These are phyloP conservation scores for Acanthoscelides obtectus DNA, from an alignment of 2,888 invertebrate species.

Conservation along the genomic window DNA sequence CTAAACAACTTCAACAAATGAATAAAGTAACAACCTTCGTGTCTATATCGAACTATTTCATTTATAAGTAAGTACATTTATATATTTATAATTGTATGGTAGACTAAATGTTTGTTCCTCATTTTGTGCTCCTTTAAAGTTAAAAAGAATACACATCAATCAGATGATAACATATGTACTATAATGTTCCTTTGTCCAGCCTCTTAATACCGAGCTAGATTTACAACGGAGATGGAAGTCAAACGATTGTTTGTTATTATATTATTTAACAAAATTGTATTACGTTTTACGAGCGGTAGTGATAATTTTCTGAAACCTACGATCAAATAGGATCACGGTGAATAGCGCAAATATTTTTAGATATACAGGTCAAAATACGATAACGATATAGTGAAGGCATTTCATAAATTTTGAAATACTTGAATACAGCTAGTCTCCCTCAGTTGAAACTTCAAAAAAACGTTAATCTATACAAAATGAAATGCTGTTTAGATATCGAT, in stretches of 20 bases:
- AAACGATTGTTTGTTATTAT: neutral
- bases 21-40: conserved; percentile 18
- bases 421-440: too few relatives aligned
- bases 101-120: conserved; percentile 17
- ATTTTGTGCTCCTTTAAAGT: conserved; percentile 25
- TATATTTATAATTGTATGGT: conserved; percentile 8
- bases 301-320: too few relatives aligned
- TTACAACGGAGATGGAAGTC: neutral
- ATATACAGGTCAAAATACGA: too few relatives aligned
- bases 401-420: too few relatives aligned
- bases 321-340: too few relatives aligned
- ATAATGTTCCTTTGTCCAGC: conserved; percentile 13
- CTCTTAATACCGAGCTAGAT: neutral
- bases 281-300: neutral
- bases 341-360: too few relatives aligned
- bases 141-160: conserved; percentile 29
- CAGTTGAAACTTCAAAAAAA: too few relatives aligned
- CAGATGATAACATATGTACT: conserved; percentile 6
- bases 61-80: conserved; percentile 7
- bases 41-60: conserved; percentile 20
- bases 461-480: too few relatives aligned
- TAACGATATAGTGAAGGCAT: too few relatives aligned
- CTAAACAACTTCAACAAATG: conserved; percentile 21
- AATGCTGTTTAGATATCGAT: too few relatives aligned
- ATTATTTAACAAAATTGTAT: neutral